Conservation (phyloP, 2,797 vertebrate genomes). For the Rhinogobio ventralis region DNA sequence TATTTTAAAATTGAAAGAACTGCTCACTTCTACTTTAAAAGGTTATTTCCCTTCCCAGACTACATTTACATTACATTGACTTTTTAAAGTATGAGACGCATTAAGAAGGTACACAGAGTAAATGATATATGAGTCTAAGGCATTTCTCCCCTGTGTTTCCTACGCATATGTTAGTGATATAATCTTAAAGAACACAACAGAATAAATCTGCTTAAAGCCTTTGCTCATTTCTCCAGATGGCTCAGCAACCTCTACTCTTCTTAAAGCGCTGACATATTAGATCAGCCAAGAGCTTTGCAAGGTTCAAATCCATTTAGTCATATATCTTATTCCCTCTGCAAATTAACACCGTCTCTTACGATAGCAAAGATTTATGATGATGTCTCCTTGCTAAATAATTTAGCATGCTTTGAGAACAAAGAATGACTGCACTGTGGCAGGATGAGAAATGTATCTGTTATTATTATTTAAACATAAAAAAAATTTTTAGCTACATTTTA, state of each 20-base stretch:
- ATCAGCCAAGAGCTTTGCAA: slow-evolving; percentile 42
- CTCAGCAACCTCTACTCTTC: slow-evolving; percentile 36
- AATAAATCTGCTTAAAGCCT: slow-evolving; percentile 66
- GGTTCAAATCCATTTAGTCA: slow-evolving; percentile 53
- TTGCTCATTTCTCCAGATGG: slow-evolving; percentile 51
- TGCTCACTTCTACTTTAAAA: neutral
- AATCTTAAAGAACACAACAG: slow-evolving; percentile 64
- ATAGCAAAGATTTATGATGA: slow-evolving; percentile 39
- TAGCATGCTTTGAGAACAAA: slow-evolving; percentile 37
- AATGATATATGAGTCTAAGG: slow-evolving; percentile 55
- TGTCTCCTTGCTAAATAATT: slow-evolving; percentile 43
- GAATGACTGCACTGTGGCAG: slow-evolving; percentile 14
- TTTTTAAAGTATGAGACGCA: slow-evolving; percentile 1
- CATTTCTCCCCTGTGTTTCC: slow-evolving; percentile 36
- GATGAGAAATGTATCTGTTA: slow-evolving; percentile 20
- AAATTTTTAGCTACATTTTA: neutral
- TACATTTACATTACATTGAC: slow-evolving; percentile 8
- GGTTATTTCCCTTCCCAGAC: slow-evolving; percentile 16
- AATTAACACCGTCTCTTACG: slow-evolving; percentile 42
- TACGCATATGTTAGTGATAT: slow-evolving; percentile 67
- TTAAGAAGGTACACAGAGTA: slow-evolving; percentile 50
- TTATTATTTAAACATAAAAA: slow-evolving; percentile 23
- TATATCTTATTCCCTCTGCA: slow-evolving; percentile 45
- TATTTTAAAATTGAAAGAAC: neutral
- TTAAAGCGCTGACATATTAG: slow-evolving; percentile 56